Percentiles rank a stretch among this genome's conserved stretches.
Conservation (phyloP, 2,797 vertebrate genomes). For the Neosilurus hyrtlii region DNA sequence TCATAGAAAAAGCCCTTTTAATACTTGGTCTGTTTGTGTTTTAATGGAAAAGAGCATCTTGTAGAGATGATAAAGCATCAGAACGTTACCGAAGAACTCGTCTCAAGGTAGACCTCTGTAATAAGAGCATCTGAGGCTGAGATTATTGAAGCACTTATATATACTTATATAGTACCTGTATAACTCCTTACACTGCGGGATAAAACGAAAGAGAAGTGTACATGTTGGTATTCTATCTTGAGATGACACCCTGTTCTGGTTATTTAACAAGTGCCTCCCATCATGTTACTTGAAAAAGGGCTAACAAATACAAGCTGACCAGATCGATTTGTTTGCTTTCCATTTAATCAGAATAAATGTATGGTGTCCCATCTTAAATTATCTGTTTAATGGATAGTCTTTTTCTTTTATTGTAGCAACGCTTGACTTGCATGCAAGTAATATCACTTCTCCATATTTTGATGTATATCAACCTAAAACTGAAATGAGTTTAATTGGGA, state of each 20-base stretch:
- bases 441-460: background rate
- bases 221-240: background rate
- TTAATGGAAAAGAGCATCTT: background rate
- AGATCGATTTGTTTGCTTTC: slow-evolving; percentile 4
- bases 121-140: background rate
- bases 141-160: background rate
- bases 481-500: background rate
- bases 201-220: background rate
- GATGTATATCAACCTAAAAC: background rate
- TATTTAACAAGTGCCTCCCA: slow-evolving; percentile 73
- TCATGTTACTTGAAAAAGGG: slow-evolving; percentile 46
- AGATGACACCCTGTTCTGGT: slow-evolving; percentile 42
- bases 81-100: background rate
- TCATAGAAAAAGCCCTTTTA: background rate
- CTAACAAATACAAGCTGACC: slow-evolving; percentile 40
- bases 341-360: slow-evolving; percentile 42
- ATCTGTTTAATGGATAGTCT: slow-evolving; percentile 18
- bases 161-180: background rate
- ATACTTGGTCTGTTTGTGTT: slow-evolving; percentile 1
- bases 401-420: background rate
- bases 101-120: background rate
- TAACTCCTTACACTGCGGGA: background rate
- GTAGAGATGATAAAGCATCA: background rate
- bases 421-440: background rate
- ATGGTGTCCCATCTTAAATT: slow-evolving; percentile 9